phyloP scores from a whole-genome alignment of 2,113 vertebrate species.

The Chaetodon auriga region DNA sequence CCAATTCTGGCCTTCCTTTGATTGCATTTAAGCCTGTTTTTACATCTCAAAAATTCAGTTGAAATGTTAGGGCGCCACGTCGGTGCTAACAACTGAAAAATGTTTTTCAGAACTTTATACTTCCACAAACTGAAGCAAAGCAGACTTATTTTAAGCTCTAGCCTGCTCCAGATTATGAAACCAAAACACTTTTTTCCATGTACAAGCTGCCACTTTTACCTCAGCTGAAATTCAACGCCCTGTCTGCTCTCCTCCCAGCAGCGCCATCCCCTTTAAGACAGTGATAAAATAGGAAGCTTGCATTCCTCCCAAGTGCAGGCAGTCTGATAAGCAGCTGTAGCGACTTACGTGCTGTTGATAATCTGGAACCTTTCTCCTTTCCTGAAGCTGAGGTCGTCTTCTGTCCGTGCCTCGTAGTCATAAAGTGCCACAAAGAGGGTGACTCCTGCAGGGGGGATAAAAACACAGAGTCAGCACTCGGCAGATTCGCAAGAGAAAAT shows the following conservation, averaged over 20 bases:
- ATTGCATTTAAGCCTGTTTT: slow-evolving; percentile 16
- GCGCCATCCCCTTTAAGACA: neutral
- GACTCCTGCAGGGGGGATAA: slow-evolving; percentile 87
- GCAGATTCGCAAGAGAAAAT: slow-evolving; percentile 43
- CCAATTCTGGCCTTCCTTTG: neutral
- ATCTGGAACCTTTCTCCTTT: slow-evolving; percentile 99
- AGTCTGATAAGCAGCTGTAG: slow-evolving; percentile 29
- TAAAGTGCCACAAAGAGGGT: slow-evolving; percentile 98
- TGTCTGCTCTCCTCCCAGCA: neutral
- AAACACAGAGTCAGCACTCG: slow-evolving; percentile 37
- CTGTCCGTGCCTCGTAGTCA: slow-evolving; percentile 96
- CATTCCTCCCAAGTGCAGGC: slow-evolving; percentile 2
- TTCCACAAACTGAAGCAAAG: slow-evolving; percentile 2
- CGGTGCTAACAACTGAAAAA: neutral
- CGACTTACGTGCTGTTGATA: slow-evolving; percentile 97
- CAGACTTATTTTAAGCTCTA: slow-evolving; percentile 10
- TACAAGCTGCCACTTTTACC: slow-evolving; percentile 16
- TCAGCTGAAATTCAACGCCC: slow-evolving; percentile 10
- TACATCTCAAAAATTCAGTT: neutral
- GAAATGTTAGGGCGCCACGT: neutral
- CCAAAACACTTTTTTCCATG: neutral
- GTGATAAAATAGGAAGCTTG: slow-evolving; percentile 15
- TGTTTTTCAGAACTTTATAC: slow-evolving; percentile 13
- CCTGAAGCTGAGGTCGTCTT: slow-evolving; percentile 97
- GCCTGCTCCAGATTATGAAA: slow-evolving; percentile 17